A percentile compares a stretch with the other conserved stretches of the same genome.
Evolutionary conservation across 2,797 vertebrate genomes (phyloP).

Genomic region (Bradypus variegatus): DNA sequence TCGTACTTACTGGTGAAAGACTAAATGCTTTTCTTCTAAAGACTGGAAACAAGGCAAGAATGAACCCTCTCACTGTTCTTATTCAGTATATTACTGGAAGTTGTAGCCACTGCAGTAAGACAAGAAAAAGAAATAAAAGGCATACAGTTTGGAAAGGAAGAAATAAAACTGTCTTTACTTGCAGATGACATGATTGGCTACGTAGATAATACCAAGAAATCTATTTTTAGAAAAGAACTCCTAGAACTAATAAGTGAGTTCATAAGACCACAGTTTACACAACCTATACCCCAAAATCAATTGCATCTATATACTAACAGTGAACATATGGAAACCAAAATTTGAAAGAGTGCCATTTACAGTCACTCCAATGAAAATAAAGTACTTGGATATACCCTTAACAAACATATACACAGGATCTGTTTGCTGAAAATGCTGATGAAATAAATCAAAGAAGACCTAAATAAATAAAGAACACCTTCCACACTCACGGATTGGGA

Average conservation of each 20-base stretch:
- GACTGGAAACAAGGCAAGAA: neutral
- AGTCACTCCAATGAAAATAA: neutral
- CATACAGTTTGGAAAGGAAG: neutral
- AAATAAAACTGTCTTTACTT: neutral
- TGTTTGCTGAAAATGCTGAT: neutral
- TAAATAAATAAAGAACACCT: neutral
- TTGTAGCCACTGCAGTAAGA: neutral
- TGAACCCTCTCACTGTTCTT: neutral
- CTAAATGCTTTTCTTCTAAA: neutral
- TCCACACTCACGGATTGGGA: neutral
- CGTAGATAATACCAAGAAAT: neutral
- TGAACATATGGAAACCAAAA: neutral
- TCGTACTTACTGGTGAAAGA: neutral
- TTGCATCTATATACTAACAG: neutral
- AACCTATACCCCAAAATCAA: neutral
- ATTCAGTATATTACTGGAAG: neutral
- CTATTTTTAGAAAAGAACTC: neutral
- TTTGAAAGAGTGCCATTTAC: neutral
- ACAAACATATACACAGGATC: neutral
- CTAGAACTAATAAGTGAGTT: neutral
- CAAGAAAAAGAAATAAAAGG: neutral
- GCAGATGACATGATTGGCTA: neutral
- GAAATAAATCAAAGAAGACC: neutral
- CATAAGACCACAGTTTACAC: neutral
- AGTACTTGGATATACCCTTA: neutral